Evolutionary conservation across 2,797 vertebrate species (phyloP), one percentile per base, ranked within the genome.

Genomic region (Aphelocoma californica): DNA sequence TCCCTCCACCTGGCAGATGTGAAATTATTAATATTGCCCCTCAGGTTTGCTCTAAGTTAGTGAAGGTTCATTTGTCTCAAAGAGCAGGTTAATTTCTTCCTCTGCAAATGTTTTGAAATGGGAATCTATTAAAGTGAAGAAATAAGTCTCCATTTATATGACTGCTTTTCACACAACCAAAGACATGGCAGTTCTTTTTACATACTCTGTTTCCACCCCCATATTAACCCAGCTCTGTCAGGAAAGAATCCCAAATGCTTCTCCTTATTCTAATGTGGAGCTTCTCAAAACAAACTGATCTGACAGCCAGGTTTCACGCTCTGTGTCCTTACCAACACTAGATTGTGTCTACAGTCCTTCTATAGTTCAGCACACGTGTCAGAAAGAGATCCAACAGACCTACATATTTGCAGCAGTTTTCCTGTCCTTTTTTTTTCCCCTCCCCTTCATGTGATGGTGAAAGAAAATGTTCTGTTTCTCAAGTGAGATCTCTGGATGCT

Each of bases 61-160:
- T 75, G 67, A 96, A 73, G 86, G 74, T 89, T 92, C 89, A 82
- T 94, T 89, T 95, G 56, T 77, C 71, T 95, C 70, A 66, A 91
- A 82, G 64, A 92, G 74, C 51, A 85, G 60, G 66, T 92, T 94
- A 93, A 96, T 96, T 92, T 95, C 71, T 72, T 92, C 44, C 51
- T 91, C 89, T 64, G 71, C 64, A 94, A 95, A 96, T 93, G 84
- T 95, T 96, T 93, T 93, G 78, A 95, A 92, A 94, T 67, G 40
- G 21, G n/a, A 95, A 93, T 86, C 50, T 90, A 94, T 95, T 83
- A 56, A 90, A 84, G 58, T 40, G 32, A 93, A 81, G 65, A 74
- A 92, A 6, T 53, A 74, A 81, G 42, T 84, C 77, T 84, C 71
- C 60, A 51, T 60, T 82, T 77, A 72, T 23, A 44, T 21, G 48